Evolutionary conservation across 2,797 vertebrate species (phyloP).

Genomic region (Poeciliopsis paucimaculata): DNA sequence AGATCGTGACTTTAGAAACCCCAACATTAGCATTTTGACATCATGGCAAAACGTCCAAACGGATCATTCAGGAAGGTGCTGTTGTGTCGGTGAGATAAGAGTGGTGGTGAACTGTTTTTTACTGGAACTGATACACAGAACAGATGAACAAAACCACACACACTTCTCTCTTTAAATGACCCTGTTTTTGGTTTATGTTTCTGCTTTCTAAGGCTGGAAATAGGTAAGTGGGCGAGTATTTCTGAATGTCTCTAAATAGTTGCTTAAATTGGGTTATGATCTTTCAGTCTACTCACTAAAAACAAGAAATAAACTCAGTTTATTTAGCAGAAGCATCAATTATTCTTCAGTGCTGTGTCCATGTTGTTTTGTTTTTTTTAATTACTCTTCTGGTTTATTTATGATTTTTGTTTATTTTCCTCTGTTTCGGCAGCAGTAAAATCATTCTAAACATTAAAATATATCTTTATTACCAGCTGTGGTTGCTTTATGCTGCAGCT

Average conservation of each 20-base stretch:
- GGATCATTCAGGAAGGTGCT: neutral
- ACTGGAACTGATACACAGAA: neutral
- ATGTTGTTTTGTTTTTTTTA: neutral
- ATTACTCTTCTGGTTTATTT: neutral
- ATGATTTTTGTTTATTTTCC: neutral
- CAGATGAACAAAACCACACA: neutral
- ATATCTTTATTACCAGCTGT: neutral
- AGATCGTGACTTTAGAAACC: neutral
- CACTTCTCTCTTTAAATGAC: neutral
- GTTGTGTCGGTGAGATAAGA: neutral
- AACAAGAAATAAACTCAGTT: neutral
- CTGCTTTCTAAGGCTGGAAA: neutral
- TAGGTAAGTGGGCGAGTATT: neutral
- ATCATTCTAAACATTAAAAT: neutral
- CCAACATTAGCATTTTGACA: neutral
- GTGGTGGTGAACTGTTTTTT: neutral
- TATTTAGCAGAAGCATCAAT: neutral
- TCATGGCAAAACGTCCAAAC: neutral
- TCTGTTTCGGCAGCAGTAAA: neutral
- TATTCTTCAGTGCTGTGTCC: neutral
- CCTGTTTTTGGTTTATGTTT: neutral
- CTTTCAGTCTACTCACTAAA: neutral
- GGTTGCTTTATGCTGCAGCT: slow-evolving; percentile 9
- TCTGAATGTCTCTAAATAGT: neutral
- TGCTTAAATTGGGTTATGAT: neutral